These are phyloP conservation scores for Artibeus jamaicensis DNA, from an alignment of 2,797 vertebrate species.

Conservation along the genomic window DNA sequence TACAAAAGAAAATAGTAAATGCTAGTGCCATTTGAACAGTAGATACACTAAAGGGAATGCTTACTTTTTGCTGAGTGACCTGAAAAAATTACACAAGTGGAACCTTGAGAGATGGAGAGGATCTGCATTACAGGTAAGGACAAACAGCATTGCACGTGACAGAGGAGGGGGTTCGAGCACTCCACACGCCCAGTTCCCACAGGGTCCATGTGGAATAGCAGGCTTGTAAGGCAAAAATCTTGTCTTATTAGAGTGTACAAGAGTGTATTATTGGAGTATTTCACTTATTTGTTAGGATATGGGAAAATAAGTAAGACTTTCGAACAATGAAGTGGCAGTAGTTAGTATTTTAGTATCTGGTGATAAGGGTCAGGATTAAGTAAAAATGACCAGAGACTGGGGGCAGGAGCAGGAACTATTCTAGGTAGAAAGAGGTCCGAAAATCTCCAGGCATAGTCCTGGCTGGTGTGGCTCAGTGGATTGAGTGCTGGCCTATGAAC, in stretches of 20 bases:
- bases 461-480: too few relatives aligned
- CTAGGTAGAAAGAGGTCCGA: background rate
- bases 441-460: background rate
- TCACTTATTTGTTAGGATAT: background rate
- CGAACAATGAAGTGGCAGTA: background rate
- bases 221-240: background rate
- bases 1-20: background rate
- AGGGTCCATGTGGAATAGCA: background rate
- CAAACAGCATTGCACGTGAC: background rate
- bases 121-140: background rate
- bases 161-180: background rate
- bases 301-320: background rate
- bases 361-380: background rate
- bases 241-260: background rate
- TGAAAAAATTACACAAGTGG: background rate
- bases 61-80: background rate
- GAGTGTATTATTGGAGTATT: background rate
- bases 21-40: background rate
- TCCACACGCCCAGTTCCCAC: background rate
- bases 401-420: background rate
- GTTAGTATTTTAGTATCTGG: constrained; percentile 3
- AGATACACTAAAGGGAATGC: background rate
- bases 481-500: too few relatives aligned
- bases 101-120: background rate
- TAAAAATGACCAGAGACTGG: background rate